These are phyloP conservation scores for Tolypeutes matacus DNA, from an alignment of 2,797 vertebrate genomes.

Conservation along the genomic window DNA sequence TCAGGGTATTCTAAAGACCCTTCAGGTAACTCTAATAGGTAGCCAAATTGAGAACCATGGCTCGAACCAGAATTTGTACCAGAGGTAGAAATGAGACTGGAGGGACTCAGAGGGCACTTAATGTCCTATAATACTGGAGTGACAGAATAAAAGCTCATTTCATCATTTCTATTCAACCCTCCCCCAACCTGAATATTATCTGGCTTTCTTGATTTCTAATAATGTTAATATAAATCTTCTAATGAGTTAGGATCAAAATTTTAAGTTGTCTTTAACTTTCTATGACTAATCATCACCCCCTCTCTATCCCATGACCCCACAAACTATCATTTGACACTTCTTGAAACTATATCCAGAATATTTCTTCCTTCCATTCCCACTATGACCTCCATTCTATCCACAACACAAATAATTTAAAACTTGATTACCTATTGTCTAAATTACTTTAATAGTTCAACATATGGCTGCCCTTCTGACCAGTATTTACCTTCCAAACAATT, in stretches of 20 bases:
- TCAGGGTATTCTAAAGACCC: background rate
- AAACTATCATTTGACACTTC: conserved; percentile 24
- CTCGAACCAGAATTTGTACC: conserved; percentile 37
- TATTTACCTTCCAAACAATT: conserved; percentile 39
- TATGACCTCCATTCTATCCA: background rate
- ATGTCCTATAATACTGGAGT: conserved; percentile 9
- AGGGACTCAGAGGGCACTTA: background rate
- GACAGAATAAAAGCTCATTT: conserved; percentile 22
- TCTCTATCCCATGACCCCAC: background rate
- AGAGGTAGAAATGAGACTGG: conserved; percentile 16
- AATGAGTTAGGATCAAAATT: background rate
- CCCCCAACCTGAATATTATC: background rate
- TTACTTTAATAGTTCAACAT: background rate
- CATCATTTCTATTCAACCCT: background rate
- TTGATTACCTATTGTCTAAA: background rate
- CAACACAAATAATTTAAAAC: background rate
- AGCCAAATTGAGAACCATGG: conserved; percentile 29
- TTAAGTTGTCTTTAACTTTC: conserved; percentile 7
- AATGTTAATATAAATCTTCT: background rate
- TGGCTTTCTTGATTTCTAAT: background rate
- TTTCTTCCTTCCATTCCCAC: conserved; percentile 31
- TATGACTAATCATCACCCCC: background rate
- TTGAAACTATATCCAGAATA: conserved; percentile 31
- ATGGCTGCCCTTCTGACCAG: background rate
- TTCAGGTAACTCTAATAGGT: conserved; percentile 13